These are phyloP conservation scores for Andrena camellia DNA, from an alignment of 2,888 invertebrate genomes.

Conservation along the genomic window DNA sequence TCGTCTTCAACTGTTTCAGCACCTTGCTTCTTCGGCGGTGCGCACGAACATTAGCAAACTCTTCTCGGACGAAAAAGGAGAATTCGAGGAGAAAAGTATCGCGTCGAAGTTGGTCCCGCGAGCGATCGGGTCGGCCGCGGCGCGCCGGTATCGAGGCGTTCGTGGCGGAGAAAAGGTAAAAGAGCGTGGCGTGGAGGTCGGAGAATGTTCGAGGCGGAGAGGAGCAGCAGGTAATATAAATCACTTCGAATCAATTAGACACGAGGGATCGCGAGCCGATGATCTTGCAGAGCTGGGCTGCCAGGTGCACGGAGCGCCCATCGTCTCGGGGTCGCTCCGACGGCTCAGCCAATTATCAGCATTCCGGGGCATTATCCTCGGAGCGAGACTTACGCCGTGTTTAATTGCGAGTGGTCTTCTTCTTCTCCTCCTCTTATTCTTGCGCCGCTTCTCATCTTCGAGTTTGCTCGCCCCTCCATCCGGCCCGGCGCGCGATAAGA, in stretches of 20 bases:
- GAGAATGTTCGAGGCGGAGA: constrained; percentile 69
- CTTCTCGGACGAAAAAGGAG: neutral
- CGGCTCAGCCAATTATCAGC: constrained; percentile 81
- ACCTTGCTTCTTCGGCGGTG: no score
- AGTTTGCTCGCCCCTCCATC: constrained; percentile 53
- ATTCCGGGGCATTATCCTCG: constrained; percentile 81
- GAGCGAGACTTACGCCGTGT: constrained; percentile 73
- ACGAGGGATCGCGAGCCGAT: constrained; percentile 81
- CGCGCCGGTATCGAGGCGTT: neutral
- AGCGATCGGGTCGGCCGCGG: neutral
- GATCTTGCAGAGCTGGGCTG: constrained; percentile 76
- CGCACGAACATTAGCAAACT: no score
- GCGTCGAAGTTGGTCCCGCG: constrained; percentile 20
- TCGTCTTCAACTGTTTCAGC: no score
- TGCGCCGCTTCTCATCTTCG: constrained; percentile 48
- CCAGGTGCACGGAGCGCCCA: constrained; percentile 74
- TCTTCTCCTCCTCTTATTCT: constrained; percentile 43
- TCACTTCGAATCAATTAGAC: constrained; percentile 83
- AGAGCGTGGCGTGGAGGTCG: constrained; percentile 48
- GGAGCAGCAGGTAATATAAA: constrained; percentile 78
- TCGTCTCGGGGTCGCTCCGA: constrained; percentile 71
- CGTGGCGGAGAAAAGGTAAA: constrained; percentile 48
- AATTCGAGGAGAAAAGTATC: neutral
- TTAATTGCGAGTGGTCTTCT: constrained; percentile 73
- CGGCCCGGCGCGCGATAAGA: no score